A percentile compares a stretch with the other conserved stretches of the same genome.
These are phyloP conservation scores for Camelus bactrianus DNA, from an alignment of 2,113 vertebrate genomes.

Conservation along the genomic window DNA sequence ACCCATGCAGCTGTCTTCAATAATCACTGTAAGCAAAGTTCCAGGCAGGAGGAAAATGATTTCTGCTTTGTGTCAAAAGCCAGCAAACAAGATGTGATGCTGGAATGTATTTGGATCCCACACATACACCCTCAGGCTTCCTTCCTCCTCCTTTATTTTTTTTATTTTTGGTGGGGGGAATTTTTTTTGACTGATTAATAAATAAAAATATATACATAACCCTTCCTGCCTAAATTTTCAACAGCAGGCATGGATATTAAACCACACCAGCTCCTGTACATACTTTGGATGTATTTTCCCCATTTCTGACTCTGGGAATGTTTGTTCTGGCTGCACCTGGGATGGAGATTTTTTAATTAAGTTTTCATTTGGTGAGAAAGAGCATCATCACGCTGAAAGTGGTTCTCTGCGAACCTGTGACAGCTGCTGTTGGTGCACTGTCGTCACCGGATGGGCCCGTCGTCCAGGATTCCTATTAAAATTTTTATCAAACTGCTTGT, in stretches of 20 bases:
- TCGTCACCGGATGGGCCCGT: conserved; percentile 43
- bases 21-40: background rate
- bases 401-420: conserved; percentile 5
- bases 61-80: conserved; percentile 30
- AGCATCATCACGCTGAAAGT: conserved; percentile 27
- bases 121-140: accelerated
- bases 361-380: conserved; percentile 65
- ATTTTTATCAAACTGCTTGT: conserved; percentile 51
- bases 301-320: conserved; percentile 39
- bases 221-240: background rate
- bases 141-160: background rate
- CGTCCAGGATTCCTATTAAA: background rate
- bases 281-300: background rate
- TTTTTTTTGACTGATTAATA: background rate
- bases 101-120: background rate
- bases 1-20: background rate
- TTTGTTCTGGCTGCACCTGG: conserved; percentile 64
- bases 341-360: conserved; percentile 42
- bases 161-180: background rate
- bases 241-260: background rate
- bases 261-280: background rate
- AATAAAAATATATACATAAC: background rate
- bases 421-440: background rate
- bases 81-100: background rate
- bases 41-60: background rate